Conservation (phyloP, 2,113 vertebrate species). For the Pontoporia blainvillei region DNA sequence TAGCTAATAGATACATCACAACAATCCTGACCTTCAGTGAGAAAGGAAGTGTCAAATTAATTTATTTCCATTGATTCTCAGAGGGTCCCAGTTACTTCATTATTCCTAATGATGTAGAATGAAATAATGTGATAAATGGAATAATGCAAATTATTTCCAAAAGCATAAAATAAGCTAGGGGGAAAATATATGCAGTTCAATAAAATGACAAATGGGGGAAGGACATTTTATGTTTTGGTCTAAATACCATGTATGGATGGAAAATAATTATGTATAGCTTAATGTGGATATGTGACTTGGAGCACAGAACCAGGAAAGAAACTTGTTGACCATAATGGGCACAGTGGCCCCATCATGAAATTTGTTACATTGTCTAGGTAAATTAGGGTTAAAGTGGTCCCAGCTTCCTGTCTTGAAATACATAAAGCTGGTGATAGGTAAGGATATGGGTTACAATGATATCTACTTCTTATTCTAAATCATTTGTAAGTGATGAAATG, state of each 20-base stretch:
- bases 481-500: background rate
- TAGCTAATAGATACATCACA: background rate
- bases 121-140: background rate
- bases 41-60: background rate
- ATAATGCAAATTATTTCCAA: background rate
- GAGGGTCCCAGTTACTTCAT: background rate
- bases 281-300: background rate
- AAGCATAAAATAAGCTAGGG: background rate
- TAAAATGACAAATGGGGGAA: background rate
- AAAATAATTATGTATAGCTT: background rate
- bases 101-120: background rate
- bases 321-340: background rate
- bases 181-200: background rate
- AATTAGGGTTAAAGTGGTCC: background rate
- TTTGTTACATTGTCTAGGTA: background rate
- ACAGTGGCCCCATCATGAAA: background rate
- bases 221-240: background rate
- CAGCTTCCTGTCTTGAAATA: background rate
- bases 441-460: background rate
- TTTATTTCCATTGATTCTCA: background rate
- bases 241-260: background rate
- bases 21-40: background rate
- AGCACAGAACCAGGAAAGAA: background rate
- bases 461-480: background rate
- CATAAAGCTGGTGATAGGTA: background rate